These are phyloP conservation scores for Eptesicus fuscus DNA, from an alignment of 2,113 vertebrate genomes.

Conservation along the genomic window DNA sequence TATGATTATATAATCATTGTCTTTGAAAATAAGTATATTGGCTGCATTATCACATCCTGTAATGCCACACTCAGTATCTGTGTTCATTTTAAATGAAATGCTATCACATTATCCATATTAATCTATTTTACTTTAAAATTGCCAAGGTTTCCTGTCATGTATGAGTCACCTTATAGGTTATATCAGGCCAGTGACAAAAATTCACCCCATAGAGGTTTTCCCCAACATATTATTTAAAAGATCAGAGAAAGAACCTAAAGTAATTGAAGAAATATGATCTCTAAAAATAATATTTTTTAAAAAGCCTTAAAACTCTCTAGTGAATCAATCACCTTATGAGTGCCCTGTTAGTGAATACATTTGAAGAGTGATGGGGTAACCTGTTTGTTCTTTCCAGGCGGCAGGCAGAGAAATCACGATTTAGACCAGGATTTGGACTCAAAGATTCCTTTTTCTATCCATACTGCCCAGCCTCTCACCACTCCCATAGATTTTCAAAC, in stretches of 20 bases:
- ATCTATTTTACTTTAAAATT: background rate
- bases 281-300: background rate
- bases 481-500: background rate
- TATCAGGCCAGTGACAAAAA: background rate
- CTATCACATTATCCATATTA: background rate
- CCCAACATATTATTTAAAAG: background rate
- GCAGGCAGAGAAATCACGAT: background rate
- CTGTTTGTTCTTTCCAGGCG: background rate
- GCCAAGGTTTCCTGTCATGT: rapidly evolving
- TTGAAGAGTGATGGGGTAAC: background rate
- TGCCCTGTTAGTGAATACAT: background rate
- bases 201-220: background rate
- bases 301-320: background rate
- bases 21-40: background rate
- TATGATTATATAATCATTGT: background rate
- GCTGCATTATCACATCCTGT: background rate
- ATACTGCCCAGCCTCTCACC: background rate
- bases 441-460: background rate
- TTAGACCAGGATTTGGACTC: background rate
- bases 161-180: background rate
- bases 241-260: background rate
- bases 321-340: background rate
- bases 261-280: background rate
- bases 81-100: background rate
- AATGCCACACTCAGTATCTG: background rate